Base-by-base conservation (phyloP, 2,113 vertebrate genomes). In the Dasyornis broadbenti region DNA sequence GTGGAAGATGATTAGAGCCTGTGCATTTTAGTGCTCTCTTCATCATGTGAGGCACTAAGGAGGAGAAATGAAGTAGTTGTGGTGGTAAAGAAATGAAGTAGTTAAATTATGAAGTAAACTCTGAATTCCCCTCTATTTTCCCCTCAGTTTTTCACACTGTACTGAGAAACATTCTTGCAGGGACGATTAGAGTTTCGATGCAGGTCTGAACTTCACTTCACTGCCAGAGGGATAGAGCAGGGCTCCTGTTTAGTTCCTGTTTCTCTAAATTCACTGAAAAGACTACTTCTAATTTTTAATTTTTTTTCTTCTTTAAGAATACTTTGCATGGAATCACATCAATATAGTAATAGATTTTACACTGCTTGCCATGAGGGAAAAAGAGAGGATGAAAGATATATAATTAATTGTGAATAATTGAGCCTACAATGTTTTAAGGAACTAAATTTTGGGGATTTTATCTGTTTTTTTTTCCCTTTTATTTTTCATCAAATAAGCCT, bases 381-480 rank as follows among this genome's bases (percentile, higher is more conserved):
- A 53, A 47, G 17, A 78, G n/a, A 76, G 3, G 17, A 63, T 78
- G 59, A 66, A 83, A 94, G 9, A 10, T 24, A 12, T 5, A 21
- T 44, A 56, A 78, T 82, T 69, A 42, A 39, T 78, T 56, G 28
- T 15, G 78, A 95, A 91, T 68, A 56, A 81, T 44, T 35, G 50
- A 44, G 7, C 42, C 30, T 52, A 9, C 52, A 44, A 61, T 21
- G 4, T 79, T 95, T 94, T 66, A 81, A 79, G 21, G 52, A 78
- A 90, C 39, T 92, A 83, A 66, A 31, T 71, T 90, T 77, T 31
- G 14, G 12, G 13, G 13, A 4, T 1, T 17, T 73, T 27, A 17
- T 20, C 27, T 44, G 11, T 1, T 4, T 4, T 7, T 23, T 69
- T 44, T 31, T 8, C 3, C 4, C 2, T 56, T 52, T 53, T 2